A percentile compares a stretch with the other conserved stretches of the same genome.
phyloP scores from a whole-genome alignment of 2,797 vertebrate species.

The Ctenopoma kingsleyae region DNA sequence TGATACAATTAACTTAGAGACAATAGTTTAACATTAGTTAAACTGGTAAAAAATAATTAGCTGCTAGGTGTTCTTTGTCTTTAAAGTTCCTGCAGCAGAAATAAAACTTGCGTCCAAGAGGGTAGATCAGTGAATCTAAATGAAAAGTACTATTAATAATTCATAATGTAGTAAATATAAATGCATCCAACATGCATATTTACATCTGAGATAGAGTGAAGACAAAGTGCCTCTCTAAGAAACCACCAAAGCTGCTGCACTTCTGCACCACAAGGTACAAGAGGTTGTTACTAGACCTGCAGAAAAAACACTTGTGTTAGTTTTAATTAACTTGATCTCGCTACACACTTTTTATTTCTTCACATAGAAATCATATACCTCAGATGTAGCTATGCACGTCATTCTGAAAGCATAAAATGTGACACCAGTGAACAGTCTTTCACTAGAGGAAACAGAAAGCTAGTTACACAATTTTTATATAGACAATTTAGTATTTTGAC shows the following conservation, averaged over 20 bases:
- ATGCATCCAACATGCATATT: background rate
- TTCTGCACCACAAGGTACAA: background rate
- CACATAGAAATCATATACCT: background rate
- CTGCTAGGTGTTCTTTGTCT: background rate
- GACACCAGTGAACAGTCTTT: background rate
- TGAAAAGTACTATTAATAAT: background rate
- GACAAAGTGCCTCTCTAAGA: background rate
- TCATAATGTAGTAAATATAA: conserved; percentile 1
- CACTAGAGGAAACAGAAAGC: background rate
- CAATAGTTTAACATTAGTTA: background rate
- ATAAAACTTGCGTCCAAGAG: background rate
- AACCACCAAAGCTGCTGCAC: background rate
- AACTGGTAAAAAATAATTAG: background rate
- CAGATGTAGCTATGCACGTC: background rate
- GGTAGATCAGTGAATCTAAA: background rate
- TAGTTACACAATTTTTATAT: no score
- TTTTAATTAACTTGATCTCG: no score
- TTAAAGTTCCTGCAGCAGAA: background rate
- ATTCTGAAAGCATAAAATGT: no score
- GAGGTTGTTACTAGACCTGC: background rate
- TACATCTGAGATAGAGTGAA: background rate
- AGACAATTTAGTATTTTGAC: no score
- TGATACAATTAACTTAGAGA: background rate
- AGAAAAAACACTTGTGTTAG: background rate
- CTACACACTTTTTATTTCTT: no score